phyloP scores from a whole-genome alignment of 2,888 invertebrate genomes.

The Eilema caniola region DNA sequence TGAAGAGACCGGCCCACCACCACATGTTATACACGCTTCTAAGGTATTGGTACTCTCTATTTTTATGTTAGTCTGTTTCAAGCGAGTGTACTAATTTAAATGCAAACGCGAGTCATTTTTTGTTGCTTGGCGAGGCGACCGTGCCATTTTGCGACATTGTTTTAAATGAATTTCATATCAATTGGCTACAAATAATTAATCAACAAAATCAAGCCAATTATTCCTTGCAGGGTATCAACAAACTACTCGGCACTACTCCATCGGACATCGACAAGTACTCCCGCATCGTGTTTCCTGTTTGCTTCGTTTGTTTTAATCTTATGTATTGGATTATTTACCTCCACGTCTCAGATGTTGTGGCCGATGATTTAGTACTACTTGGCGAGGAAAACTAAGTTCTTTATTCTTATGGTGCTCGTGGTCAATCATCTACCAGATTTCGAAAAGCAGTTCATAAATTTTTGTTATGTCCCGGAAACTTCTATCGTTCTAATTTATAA shows the following conservation, averaged over 20 bases:
- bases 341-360: conserved; percentile 98
- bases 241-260: conserved; percentile 96
- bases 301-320: conserved; percentile 99
- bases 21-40: conserved; percentile 94
- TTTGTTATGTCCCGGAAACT: conserved; percentile 46
- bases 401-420: conserved; percentile 50
- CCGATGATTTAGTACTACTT: conserved; percentile 96
- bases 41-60: conserved; percentile 86
- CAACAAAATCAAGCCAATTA: conserved; percentile 19
- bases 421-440: conserved; percentile 51
- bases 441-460: conserved; percentile 47
- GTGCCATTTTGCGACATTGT: conserved; percentile 11
- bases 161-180: not conserved
- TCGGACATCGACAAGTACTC: conserved; percentile 99
- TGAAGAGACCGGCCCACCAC: conserved; percentile 88
- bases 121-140: conserved; percentile 13
- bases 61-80: conserved; percentile 11
- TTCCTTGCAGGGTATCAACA: conserved; percentile 92
- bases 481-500: conserved; percentile 46
- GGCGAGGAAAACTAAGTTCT: conserved; percentile 85
- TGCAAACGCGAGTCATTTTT: conserved; percentile 13
- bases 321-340: conserved; percentile 99
- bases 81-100: conserved; percentile 19
- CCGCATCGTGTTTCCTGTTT: conserved; percentile 98
- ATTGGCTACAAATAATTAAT: conserved; percentile 8